phyloP scores from a whole-genome alignment of 2,888 invertebrate species.

The Boloria selene region DNA sequence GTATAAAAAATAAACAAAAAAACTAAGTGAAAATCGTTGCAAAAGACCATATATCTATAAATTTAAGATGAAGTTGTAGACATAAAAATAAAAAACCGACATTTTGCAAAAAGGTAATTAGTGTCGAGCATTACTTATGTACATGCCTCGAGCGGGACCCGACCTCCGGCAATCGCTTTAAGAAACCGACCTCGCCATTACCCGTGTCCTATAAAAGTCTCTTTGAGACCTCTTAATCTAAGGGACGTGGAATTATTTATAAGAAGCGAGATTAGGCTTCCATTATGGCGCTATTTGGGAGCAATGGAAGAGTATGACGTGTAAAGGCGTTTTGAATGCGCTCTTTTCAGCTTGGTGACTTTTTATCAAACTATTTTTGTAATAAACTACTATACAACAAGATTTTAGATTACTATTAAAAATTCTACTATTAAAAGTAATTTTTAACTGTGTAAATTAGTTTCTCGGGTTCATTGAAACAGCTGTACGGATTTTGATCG shows the following conservation, averaged over 20 bases:
- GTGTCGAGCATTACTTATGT: background rate
- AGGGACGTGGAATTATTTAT: conserved; percentile 43
- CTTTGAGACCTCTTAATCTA: conserved; percentile 36
- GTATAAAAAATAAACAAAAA: background rate
- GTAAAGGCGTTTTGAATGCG: conserved; percentile 3
- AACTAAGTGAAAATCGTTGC: background rate
- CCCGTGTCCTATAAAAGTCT: conserved; percentile 31
- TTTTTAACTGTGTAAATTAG: no score
- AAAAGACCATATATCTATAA: no score
- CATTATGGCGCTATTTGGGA: conserved; percentile 18
- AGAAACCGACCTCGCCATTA: conserved; percentile 20
- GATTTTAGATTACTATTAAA: no score
- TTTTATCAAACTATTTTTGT: no score
- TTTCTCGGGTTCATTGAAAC: no score
- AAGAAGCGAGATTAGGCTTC: conserved; percentile 28
- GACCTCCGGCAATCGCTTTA: conserved; percentile 13
- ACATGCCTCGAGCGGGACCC: background rate
- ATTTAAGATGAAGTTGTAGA: no score
- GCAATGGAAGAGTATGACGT: background rate
- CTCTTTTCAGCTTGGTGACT: background rate
- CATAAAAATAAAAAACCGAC: no score
- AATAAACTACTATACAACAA: no score
- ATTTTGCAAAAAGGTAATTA: no score
- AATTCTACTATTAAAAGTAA: no score
- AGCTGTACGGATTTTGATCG: no score